A percentile compares a stretch with the other conserved stretches of the same genome.
Conservation (phyloP, 2,888 invertebrate genomes). For the Abrostola triplasia region DNA sequence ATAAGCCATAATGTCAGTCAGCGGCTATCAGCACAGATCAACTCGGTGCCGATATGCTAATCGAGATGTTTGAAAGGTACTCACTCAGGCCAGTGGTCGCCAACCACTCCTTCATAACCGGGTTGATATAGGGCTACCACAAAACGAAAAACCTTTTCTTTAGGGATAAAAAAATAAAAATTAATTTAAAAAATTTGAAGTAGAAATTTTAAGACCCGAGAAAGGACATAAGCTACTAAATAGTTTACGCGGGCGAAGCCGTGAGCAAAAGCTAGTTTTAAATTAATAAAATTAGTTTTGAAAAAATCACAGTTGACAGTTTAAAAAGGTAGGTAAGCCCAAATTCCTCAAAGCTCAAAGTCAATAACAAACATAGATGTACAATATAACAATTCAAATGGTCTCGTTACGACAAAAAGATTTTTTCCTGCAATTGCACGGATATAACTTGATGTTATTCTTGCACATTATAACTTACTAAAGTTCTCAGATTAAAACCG, state of each 20-base stretch:
- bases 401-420: too few species aligned
- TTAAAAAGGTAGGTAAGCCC: too few species aligned
- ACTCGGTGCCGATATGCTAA: conserved; percentile 23
- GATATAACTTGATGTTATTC: background rate
- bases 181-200: too few species aligned
- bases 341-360: too few species aligned
- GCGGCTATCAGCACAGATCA: conserved; percentile 6
- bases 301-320: background rate
- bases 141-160: background rate
- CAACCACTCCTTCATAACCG: conserved; percentile 35
- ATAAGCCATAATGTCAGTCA: conserved; percentile 11
- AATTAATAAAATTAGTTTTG: background rate
- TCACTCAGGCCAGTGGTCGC: conserved; percentile 29
- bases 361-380: too few species aligned
- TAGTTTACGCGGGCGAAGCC: too few species aligned
- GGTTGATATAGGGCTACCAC: conserved; percentile 39
- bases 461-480: background rate
- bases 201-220: too few species aligned
- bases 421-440: too few species aligned
- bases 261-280: too few species aligned
- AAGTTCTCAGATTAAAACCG: background rate
- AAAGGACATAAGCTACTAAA: too few species aligned
- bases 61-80: conserved; percentile 29
- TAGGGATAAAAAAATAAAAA: too few species aligned
- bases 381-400: too few species aligned